Conservation (phyloP, 2,797 vertebrate genomes). For the Thunnus albacares region DNA sequence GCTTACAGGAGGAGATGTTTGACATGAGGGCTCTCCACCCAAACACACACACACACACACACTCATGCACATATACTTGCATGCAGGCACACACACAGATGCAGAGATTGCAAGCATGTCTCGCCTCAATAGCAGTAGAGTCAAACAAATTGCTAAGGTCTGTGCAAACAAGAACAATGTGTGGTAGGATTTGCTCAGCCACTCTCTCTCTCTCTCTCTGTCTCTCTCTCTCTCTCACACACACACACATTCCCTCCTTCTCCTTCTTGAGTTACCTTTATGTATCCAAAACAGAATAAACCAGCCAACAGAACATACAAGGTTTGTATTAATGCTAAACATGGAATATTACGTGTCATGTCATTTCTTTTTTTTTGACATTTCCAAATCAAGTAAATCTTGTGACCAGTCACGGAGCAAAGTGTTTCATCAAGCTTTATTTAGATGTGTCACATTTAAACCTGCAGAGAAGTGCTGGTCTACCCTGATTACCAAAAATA, state of each 20-base stretch:
- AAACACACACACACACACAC: slow-evolving; percentile 45
- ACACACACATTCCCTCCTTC: slow-evolving; percentile 14
- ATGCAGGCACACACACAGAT: slow-evolving; percentile 38
- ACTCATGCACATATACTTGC: neutral
- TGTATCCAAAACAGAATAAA: slow-evolving; percentile 55
- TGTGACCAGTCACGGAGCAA: slow-evolving; percentile 50
- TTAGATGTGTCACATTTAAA: slow-evolving; percentile 66
- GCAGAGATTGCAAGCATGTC: slow-evolving; percentile 67
- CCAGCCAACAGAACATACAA: slow-evolving; percentile 37
- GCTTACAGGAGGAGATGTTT: slow-evolving; percentile 69
- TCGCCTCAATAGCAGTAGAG: slow-evolving; percentile 73
- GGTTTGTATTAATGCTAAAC: slow-evolving; percentile 56
- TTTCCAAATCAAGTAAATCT: slow-evolving; percentile 62
- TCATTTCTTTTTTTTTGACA: slow-evolving; percentile 27
- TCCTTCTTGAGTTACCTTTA: slow-evolving; percentile 59
- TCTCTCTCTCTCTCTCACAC: slow-evolving; percentile 15
- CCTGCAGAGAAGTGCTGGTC: slow-evolving; percentile 48
- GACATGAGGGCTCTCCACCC: slow-evolving; percentile 57
- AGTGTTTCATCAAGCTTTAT: slow-evolving; percentile 70
- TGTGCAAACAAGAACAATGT: slow-evolving; percentile 84
- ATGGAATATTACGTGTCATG: slow-evolving; percentile 45
- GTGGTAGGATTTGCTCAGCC: slow-evolving; percentile 71
- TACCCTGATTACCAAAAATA: slow-evolving; percentile 81
- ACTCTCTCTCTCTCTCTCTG: slow-evolving; percentile 13
- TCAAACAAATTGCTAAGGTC: slow-evolving; percentile 82